Percentiles rank a stretch among this genome's conserved stretches.
These are phyloP conservation scores for Eudemis profundana DNA, from an alignment of 2,888 invertebrate species.

Conservation along the genomic window DNA sequence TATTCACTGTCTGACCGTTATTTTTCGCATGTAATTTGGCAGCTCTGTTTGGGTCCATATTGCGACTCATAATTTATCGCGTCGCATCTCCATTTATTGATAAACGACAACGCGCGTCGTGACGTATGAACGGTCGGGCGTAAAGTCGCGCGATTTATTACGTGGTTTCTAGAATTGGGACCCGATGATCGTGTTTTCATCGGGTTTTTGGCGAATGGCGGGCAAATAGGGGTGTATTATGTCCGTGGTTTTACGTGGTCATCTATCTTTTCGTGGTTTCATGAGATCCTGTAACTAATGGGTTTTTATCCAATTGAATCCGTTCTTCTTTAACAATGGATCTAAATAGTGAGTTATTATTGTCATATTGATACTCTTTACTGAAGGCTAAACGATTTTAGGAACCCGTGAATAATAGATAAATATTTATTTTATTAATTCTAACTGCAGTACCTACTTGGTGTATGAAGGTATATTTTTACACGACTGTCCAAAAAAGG, in stretches of 20 bases:
- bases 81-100: slow-evolving; percentile 71
- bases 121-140: slow-evolving; percentile 38
- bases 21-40: slow-evolving; percentile 75
- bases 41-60: slow-evolving; percentile 67
- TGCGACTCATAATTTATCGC: slow-evolving; percentile 70
- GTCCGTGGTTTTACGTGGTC: not conserved
- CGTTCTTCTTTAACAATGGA: no score
- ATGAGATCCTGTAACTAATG: no score
- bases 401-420: no score
- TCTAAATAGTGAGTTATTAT: no score
- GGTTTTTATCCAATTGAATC: no score
- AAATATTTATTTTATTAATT: no score
- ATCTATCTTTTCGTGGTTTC: no score
- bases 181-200: slow-evolving; percentile 25
- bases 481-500: no score
- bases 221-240: not conserved
- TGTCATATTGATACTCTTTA: no score
- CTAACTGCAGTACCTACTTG: no score
- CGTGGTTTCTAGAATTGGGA: slow-evolving; percentile 10
- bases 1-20: slow-evolving; percentile 72
- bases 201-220: slow-evolving; percentile 1
- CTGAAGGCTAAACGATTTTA: no score
- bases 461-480: no score
- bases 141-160: slow-evolving; percentile 36
- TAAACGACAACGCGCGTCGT: slow-evolving; percentile 57